Evolutionary conservation across 2,797 vertebrate species (phyloP).

Genomic region (Rhyacichthys aspro): DNA sequence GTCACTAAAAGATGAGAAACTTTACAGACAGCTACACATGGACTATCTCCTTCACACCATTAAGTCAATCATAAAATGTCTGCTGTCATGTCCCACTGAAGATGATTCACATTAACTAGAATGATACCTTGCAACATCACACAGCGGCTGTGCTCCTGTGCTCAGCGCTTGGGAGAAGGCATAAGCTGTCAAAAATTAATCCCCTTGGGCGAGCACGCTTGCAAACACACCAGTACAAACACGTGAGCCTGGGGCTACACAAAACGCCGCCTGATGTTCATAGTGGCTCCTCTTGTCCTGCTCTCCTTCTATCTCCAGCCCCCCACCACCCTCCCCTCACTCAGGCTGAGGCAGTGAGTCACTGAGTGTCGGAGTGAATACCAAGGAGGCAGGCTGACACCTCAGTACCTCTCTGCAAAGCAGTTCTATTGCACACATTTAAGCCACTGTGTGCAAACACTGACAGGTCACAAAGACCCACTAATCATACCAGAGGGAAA

Average conservation of each 20-base stretch:
- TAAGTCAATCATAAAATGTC: constrained; percentile 47
- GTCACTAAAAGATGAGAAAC: constrained; percentile 54
- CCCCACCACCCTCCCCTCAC: constrained; percentile 45
- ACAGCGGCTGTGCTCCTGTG: constrained; percentile 46
- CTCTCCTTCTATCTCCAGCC: constrained; percentile 37
- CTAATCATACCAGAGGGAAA: constrained; percentile 14
- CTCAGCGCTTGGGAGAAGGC: constrained; percentile 59
- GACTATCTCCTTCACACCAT: constrained; percentile 56
- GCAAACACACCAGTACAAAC: constrained; percentile 67
- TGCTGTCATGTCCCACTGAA: constrained; percentile 45
- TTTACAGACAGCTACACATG: constrained; percentile 56
- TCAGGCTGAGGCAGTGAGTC: constrained; percentile 76
- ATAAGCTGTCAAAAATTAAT: constrained; percentile 78
- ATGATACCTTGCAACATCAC: constrained; percentile 54
- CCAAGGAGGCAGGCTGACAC: constrained; percentile 79
- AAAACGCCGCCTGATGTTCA: constrained; percentile 64
- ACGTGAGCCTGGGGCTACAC: constrained; percentile 67
- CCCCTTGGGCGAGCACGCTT: constrained; percentile 64
- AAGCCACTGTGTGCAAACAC: constrained; percentile 56
- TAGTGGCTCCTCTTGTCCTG: constrained; percentile 58
- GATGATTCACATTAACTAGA: constrained; percentile 40
- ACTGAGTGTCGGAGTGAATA: constrained; percentile 82
- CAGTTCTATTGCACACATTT: constrained; percentile 55
- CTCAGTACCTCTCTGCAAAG: constrained; percentile 63
- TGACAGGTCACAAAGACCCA: constrained; percentile 40